A percentile compares a stretch with the other conserved stretches of the same genome.
Conservation (phyloP, 2,888 invertebrate species). For the Thecocarcelia acutangulata region DNA sequence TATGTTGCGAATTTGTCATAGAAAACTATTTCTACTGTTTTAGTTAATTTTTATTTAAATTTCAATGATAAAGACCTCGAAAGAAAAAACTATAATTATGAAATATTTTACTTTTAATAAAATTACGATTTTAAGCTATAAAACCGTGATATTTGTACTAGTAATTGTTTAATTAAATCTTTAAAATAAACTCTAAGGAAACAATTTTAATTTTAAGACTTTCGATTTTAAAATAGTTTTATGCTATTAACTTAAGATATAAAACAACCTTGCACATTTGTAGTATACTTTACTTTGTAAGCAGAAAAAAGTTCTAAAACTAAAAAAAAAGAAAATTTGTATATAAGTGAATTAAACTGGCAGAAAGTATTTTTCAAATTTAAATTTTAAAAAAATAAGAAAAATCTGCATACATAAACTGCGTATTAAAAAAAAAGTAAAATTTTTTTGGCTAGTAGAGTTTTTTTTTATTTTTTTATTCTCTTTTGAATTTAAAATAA, state of each 20-base stretch:
- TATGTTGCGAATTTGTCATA: too few relatives aligned
- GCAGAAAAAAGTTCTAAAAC: background rate
- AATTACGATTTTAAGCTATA: slow-evolving; percentile 69
- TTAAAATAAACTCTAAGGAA: slow-evolving; percentile 22
- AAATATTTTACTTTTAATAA: slow-evolving; percentile 9
- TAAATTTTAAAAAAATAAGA: background rate
- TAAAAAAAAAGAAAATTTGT: slow-evolving; percentile 25
- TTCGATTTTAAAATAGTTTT: slow-evolving; percentile 22
- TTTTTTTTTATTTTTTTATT: background rate
- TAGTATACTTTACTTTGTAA: slow-evolving; percentile 51
- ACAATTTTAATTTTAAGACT: slow-evolving; percentile 21
- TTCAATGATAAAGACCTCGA: background rate
- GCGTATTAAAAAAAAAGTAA: background rate
- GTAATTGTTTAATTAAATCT: slow-evolving; percentile 72
- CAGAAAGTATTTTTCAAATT: slow-evolving; percentile 16
- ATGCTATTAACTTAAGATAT: slow-evolving; percentile 17
- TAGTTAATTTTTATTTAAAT: background rate
- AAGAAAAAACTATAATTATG: slow-evolving; percentile 27
- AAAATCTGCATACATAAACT: background rate
- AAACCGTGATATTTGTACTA: slow-evolving; percentile 79
- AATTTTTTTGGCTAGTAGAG: too few relatives aligned
- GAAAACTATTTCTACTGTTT: background rate
- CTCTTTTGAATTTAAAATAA: slow-evolving; percentile 2
- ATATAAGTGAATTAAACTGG: slow-evolving; percentile 39
- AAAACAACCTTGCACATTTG: slow-evolving; percentile 55